phyloP scores from a whole-genome alignment of 2,888 invertebrate species.

The Hipparchia sbordonii region DNA sequence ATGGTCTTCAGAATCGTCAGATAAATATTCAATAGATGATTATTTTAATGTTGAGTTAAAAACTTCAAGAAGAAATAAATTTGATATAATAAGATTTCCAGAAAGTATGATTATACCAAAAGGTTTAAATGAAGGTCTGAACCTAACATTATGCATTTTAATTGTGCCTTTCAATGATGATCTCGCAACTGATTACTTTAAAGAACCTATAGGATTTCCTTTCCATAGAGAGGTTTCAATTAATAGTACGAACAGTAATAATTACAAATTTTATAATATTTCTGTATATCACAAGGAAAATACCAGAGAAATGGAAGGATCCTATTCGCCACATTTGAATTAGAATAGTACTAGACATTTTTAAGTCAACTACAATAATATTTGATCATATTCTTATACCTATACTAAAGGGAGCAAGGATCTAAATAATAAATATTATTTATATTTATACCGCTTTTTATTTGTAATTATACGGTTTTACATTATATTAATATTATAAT shows the following conservation, averaged over 20 bases:
- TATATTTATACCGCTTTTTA: slow-evolving; percentile 41
- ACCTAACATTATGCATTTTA: slow-evolving; percentile 68
- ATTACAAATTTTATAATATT: slow-evolving; percentile 69
- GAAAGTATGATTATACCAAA: slow-evolving; percentile 65
- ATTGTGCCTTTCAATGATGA: slow-evolving; percentile 46
- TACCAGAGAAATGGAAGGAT: slow-evolving; percentile 46
- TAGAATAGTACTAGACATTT: not conserved
- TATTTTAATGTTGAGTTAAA: slow-evolving; percentile 54
- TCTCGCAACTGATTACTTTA: slow-evolving; percentile 43
- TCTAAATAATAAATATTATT: slow-evolving; percentile 58
- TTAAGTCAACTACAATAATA: not conserved
- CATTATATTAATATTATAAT: slow-evolving; percentile 18
- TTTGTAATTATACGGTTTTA: slow-evolving; percentile 25
- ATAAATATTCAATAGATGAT: slow-evolving; percentile 56
- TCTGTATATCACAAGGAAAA: slow-evolving; percentile 61
- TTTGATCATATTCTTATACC: not conserved
- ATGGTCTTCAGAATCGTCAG: slow-evolving; percentile 60
- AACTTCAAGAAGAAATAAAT: slow-evolving; percentile 48
- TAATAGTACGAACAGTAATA: slow-evolving; percentile 49
- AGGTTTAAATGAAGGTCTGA: slow-evolving; percentile 63
- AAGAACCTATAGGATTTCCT: slow-evolving; percentile 69
- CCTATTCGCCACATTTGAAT: slow-evolving; percentile 19
- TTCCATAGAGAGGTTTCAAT: slow-evolving; percentile 60
- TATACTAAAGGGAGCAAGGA: not conserved
- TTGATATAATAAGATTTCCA: slow-evolving; percentile 67